Evolutionary conservation across 2,113 vertebrate species (phyloP), one percentile per base, ranked within the genome.

Genomic region (Arothron firmamentum): DNA sequence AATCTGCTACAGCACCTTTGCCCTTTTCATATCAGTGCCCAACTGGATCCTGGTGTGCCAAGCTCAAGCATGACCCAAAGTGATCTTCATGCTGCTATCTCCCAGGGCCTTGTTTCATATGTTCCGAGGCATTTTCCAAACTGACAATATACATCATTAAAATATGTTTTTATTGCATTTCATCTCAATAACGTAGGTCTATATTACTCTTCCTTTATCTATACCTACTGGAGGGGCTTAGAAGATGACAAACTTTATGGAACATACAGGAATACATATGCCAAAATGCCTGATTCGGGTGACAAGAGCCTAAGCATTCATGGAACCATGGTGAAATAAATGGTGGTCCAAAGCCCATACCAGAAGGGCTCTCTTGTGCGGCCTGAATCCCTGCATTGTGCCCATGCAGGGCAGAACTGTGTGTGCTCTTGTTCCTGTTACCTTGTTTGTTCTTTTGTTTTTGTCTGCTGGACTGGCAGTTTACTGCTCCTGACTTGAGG

Each of bases 1-100:
- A 72, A 82, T 78, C 70, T 61, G 72, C 76, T 72, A 59, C 71
- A 71, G 65, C 71, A 69, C 70, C 65, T 74, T 74, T 81, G 67
- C 41, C 63, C 72, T 71, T 56, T 65, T 67, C 55, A 65, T 64
- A 62, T 46, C 31, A 57, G 55, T 62, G 52, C 66, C 50, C 49
- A 62, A 57, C 41, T n/a, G 47, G 71, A 78, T 72, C 61, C 65
- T 59, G 49, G 25, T 73, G 70, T 69, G 53, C 67, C 54, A 52
- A 61, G 34, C 47, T 46, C 43, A 59, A 75, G 53, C 50, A 61
- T 63, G 72, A 57, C 67, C 70, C 68, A 59, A 50, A 67, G 25
- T 59, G 65, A 80, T 31, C 52, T 34, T 48, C 53, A 48, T 54
- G 46, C 43, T 67, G 47, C 68, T 45, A 42, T 84, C 85, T 85